A percentile compares a stretch with the other conserved stretches of the same genome.
phyloP scores from a whole-genome alignment of 2,888 invertebrate species.

The Melikaiella ostensackeni region DNA sequence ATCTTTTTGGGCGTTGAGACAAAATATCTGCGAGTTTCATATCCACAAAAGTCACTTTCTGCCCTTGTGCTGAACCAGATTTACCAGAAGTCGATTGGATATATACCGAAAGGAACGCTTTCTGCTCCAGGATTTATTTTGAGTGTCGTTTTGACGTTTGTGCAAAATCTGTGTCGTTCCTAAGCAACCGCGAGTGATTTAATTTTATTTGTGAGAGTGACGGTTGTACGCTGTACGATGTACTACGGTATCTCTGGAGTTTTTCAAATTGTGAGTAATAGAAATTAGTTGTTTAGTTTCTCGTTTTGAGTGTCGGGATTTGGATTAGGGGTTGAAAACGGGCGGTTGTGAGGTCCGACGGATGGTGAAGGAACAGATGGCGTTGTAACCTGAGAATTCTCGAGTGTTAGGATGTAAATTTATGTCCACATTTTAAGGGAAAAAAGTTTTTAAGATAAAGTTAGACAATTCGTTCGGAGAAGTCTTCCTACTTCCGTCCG shows the following conservation, averaged over 20 bases:
- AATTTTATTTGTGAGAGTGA: slow-evolving; percentile 58
- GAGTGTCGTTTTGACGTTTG: slow-evolving; percentile 42
- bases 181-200: slow-evolving; percentile 45
- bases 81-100: neutral
- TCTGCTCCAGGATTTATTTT: slow-evolving; percentile 1
- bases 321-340: neutral
- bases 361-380: slow-evolving; percentile 6
- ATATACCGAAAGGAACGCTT: slow-evolving; percentile 13
- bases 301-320: neutral
- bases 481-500: neutral
- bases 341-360: slow-evolving; percentile 5
- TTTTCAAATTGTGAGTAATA: slow-evolving; percentile 60
- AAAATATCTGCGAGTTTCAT: neutral
- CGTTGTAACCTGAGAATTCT: neutral
- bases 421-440: neutral
- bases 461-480: neutral
- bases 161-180: slow-evolving; percentile 26
- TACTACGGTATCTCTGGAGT: slow-evolving; percentile 52
- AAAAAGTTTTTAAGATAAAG: neutral
- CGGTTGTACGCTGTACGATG: slow-evolving; percentile 60
- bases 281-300: neutral
- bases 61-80: neutral
- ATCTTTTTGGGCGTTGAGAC: neutral
- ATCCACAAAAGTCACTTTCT: neutral
- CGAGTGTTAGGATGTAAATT: neutral